Conservation (phyloP, 2,113 vertebrate genomes). For the Malurus melanocephalus region DNA sequence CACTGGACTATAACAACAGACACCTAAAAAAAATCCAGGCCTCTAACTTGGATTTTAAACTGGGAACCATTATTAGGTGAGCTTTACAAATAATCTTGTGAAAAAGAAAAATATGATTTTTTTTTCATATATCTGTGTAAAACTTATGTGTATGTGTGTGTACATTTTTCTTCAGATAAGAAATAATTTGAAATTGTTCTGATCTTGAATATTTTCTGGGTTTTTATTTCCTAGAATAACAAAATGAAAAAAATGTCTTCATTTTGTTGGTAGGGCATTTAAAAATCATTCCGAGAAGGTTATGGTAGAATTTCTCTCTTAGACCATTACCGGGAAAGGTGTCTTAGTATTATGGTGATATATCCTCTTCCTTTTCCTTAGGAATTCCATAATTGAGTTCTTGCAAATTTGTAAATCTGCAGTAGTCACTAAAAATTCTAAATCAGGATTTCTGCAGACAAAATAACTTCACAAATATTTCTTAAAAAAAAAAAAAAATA, state of each 20-base stretch:
- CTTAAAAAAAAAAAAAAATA: background rate
- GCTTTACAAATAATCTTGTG: background rate
- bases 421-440: background rate
- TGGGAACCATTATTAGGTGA: background rate
- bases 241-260: background rate
- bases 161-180: background rate
- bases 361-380: background rate
- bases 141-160: accelerated
- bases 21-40: background rate
- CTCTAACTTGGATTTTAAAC: background rate
- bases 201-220: accelerated
- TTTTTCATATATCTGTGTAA: background rate
- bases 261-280: background rate
- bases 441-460: background rate
- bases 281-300: background rate
- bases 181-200: background rate
- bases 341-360: background rate
- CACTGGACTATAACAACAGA: background rate
- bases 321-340: background rate
- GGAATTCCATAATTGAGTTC: background rate
- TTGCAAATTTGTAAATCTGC: background rate
- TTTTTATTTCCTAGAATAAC: background rate
- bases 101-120: background rate
- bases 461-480: background rate
- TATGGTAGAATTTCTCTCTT: background rate